phyloP scores from a whole-genome alignment of 2,797 vertebrate species.

The Gallinago solitaria region DNA sequence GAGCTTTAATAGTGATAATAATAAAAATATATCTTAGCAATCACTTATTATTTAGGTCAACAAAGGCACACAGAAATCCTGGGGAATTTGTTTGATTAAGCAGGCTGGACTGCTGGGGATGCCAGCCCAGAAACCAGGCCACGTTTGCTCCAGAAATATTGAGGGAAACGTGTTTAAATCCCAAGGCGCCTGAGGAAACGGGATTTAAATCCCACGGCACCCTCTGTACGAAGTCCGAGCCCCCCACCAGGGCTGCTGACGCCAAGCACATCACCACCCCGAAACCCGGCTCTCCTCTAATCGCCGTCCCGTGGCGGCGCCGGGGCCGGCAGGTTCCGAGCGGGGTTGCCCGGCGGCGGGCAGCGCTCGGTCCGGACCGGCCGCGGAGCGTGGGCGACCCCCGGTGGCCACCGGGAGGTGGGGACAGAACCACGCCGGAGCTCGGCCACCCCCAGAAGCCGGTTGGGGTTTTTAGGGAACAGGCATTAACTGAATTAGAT shows the following conservation, averaged over 20 bases:
- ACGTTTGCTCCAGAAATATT: fast-evolving
- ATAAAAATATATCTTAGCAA: background rate
- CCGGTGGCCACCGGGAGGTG: background rate
- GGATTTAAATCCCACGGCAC: fast-evolving
- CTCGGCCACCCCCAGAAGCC: background rate
- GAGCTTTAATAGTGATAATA: background rate
- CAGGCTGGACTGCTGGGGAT: background rate
- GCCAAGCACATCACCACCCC: background rate
- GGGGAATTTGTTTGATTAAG: background rate
- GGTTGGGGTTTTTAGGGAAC: background rate
- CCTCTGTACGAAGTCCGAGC: background rate
- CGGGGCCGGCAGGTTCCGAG: background rate
- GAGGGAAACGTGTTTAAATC: fast-evolving
- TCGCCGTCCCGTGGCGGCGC: no score
- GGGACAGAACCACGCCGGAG: background rate
- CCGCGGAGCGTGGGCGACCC: background rate
- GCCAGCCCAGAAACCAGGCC: background rate
- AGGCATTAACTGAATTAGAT: background rate
- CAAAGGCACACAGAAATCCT: background rate
- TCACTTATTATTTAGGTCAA: background rate
- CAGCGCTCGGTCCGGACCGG: no score
- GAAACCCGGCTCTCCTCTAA: background rate
- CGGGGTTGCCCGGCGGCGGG: background rate
- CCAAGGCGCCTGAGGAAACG: fast-evolving
- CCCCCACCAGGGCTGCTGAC: background rate